Conservation (phyloP, 2,113 vertebrate species). For the Grallaria varia region DNA sequence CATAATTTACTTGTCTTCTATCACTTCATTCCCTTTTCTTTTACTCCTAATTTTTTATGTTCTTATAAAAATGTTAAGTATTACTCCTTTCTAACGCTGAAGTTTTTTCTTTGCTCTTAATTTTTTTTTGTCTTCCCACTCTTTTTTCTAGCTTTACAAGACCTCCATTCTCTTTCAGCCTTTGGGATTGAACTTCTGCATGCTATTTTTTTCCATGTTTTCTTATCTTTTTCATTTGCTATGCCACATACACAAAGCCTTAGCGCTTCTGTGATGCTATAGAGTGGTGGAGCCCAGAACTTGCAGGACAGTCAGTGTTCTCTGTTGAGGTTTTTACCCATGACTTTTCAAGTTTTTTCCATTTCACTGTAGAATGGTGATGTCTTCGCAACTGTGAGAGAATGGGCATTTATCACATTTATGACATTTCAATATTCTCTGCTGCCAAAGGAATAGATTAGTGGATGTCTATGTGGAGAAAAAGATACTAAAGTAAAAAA, state of each 20-base stretch:
- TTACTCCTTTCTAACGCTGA: not conserved
- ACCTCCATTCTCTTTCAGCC: not conserved
- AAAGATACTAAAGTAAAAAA: constrained; percentile 2
- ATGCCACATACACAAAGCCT: not conserved
- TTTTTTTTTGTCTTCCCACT: not conserved
- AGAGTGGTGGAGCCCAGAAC: not conserved
- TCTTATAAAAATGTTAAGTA: not conserved
- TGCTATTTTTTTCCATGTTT: not conserved
- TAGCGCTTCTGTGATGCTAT: not conserved
- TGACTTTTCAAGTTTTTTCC: not conserved
- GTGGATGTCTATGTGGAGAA: not conserved
- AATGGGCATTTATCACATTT: not conserved
- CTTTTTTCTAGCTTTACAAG: not conserved
- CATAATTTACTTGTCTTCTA: constrained; percentile 65
- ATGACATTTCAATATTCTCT: not conserved
- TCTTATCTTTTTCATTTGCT: not conserved
- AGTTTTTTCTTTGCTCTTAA: not conserved
- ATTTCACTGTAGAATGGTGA: not conserved
- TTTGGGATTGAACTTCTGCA: not conserved
- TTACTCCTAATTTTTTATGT: not conserved
- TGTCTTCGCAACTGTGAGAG: not conserved
- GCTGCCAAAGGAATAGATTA: not conserved
- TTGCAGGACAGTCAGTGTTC: not conserved
- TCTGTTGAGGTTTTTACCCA: not conserved
- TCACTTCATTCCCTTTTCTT: constrained; percentile 31